Conservation (phyloP, 1,140 invertebrate species). For the Harlomillsia oculata region DNA sequence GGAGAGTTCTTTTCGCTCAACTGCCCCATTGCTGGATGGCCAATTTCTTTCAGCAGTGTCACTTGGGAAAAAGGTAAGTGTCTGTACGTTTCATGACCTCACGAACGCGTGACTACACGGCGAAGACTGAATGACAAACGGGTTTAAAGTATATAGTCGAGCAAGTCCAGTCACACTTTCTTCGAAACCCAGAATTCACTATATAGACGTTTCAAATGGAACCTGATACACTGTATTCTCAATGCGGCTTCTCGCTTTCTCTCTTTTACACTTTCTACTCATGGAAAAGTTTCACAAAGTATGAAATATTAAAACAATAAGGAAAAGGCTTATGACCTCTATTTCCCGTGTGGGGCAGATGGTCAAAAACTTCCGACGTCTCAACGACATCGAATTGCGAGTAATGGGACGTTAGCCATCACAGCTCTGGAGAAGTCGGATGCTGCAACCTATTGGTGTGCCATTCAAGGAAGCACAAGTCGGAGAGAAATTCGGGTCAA, state of each 20-base stretch:
- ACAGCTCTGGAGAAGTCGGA: slow-evolving; percentile 23
- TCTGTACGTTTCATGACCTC: no score
- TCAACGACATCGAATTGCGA: slow-evolving; percentile 22
- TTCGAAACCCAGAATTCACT: no score
- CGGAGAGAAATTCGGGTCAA: slow-evolving; percentile 30
- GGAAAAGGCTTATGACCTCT: slow-evolving; percentile 15
- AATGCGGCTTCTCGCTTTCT: background rate
- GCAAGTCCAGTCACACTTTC: no score
- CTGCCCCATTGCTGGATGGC: slow-evolving; percentile 30
- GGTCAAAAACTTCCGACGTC: slow-evolving; percentile 24
- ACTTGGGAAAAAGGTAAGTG: slow-evolving; percentile 30
- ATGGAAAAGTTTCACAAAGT: no score
- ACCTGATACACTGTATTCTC: no score
- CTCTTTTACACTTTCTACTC: background rate
- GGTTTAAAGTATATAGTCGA: no score
- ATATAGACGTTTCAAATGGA: no score
- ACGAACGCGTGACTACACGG: no score
- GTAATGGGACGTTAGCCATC: slow-evolving; percentile 28
- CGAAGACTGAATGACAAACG: no score
- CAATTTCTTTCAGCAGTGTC: slow-evolving; percentile 22
- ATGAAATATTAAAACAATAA: slow-evolving; percentile 26
- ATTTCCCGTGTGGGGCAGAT: slow-evolving; percentile 11
- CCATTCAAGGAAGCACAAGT: slow-evolving; percentile 19
- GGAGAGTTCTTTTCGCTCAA: slow-evolving; percentile 22
- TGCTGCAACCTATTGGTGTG: slow-evolving; percentile 25